Evolutionary conservation across 2,888 invertebrate genomes (phyloP), one percentile per base, ranked within the genome.

Genomic region (Troglohyphantes excavatus): DNA sequence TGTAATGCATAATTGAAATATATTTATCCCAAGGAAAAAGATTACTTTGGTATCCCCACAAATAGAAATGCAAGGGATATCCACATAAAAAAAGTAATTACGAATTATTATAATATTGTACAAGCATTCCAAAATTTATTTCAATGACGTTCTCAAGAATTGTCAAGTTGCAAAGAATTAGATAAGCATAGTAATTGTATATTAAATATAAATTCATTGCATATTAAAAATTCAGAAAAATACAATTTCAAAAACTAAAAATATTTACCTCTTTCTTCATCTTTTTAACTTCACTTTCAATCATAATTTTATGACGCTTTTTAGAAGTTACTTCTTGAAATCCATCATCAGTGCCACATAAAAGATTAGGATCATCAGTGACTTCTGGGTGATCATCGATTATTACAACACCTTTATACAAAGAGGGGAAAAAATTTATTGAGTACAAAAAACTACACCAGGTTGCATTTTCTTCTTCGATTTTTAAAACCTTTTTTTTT

Each of bases 311-410:
- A 75, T 93, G 93, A 33, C 92, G 90, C 93, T 96, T 97, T 93
- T 96, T 96, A 83, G 96, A 96, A 88, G 96, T 95, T 7, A 97
- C 97, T 93, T 97, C 97, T 93, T 97, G 96, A 93, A 97, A 97
- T 73, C 96, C 96, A 92, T 94, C 94, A 89, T 92, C 91, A 39
- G 92, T 93, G 91, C 93, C 94, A 92, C 93, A 93, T 82, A 93
- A 92, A 91, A 93, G 93, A 81, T 93, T 93, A 81, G 94, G 93
- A 92, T 94, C 94, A 92, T 93, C 94, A 92, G 92, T 93, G 92
- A 93, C 94, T 93, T 93, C 94, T 92, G 94, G 94, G 92, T 94
- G 94, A 92, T 94, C 94, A 93, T 94, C 94, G 91, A 94, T 94
- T 78, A 94, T 94, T 90, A 94, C 94, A 91, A 94, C 94, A 93